Percentiles rank a stretch among this genome's conserved stretches.
Conservation (phyloP, 2,888 invertebrate genomes). For the Lagria hirta region DNA sequence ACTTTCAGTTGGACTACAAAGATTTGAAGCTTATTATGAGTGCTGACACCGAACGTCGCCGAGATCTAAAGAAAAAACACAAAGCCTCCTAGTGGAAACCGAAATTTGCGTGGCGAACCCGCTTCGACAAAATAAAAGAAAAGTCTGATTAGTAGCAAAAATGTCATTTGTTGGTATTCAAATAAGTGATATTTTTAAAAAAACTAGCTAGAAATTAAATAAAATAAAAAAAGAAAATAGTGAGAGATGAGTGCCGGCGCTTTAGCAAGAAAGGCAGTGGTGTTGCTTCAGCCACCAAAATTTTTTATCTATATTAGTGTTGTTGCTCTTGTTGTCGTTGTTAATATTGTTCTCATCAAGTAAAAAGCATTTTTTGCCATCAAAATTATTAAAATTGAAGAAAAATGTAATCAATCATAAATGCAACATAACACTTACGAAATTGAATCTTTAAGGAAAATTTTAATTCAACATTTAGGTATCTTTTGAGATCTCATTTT, state of each 20-base stretch:
- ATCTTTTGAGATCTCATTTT: too few relatives aligned
- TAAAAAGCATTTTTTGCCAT: too few relatives aligned
- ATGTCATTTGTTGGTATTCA: too few relatives aligned
- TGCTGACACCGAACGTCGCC: constrained; percentile 59
- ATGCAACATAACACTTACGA: too few relatives aligned
- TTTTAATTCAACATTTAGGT: too few relatives aligned
- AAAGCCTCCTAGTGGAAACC: constrained; percentile 64
- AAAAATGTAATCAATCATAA: too few relatives aligned
- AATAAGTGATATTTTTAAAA: too few relatives aligned
- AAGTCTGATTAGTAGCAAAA: constrained; percentile 41
- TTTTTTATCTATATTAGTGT: too few relatives aligned
- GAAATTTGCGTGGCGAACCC: constrained; percentile 38
- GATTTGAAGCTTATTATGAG: constrained; percentile 68
- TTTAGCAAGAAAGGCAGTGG: constrained; percentile 2
- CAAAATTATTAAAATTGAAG: too few relatives aligned
- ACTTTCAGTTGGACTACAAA: constrained; percentile 65
- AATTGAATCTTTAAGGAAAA: too few relatives aligned
- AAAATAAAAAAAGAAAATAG: constrained; percentile 10
- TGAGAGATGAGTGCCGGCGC: constrained; percentile 21
- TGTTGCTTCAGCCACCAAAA: constrained; percentile 15
- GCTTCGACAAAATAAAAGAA: constrained; percentile 42
- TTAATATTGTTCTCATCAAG: constrained; percentile 11
- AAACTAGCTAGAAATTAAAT: too few relatives aligned
- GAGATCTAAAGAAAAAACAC: constrained; percentile 68
- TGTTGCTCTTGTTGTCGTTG: constrained; percentile 22